These are phyloP conservation scores for Galaxias olidus DNA, from an alignment of 2,797 vertebrate genomes.

Conservation along the genomic window DNA sequence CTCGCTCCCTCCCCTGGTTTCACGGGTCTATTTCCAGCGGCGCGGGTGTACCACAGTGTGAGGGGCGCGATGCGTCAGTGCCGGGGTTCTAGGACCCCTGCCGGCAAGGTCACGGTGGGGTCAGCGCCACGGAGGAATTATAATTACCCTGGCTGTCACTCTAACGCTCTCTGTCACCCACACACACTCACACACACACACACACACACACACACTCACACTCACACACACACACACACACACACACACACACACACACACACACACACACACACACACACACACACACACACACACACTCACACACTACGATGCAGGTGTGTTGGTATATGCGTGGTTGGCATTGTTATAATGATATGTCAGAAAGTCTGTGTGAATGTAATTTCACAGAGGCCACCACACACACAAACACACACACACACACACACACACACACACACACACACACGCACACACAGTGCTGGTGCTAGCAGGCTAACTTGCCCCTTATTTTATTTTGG, in stretches of 20 bases:
- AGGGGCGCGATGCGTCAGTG: slow-evolving; percentile 41
- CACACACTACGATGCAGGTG: background rate
- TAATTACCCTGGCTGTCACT: slow-evolving; percentile 72
- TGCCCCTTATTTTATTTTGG: slow-evolving; percentile 11
- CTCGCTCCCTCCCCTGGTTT: slow-evolving; percentile 5
- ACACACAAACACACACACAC: too few relatives aligned
- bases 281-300: background rate
- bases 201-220: slow-evolving; percentile 21
- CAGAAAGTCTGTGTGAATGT: slow-evolving; percentile 15
- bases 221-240: slow-evolving; percentile 22
- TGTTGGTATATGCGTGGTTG: slow-evolving; percentile 16
- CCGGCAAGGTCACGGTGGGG: slow-evolving; percentile 55
- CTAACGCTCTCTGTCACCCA: slow-evolving; percentile 4
- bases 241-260: slow-evolving; percentile 10
- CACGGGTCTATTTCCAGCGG: slow-evolving; percentile 45
- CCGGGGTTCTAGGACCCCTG: slow-evolving; percentile 50
- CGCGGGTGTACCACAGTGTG: slow-evolving; percentile 26
- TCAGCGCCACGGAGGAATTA: slow-evolving; percentile 61
- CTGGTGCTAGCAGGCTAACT: slow-evolving; percentile 5
- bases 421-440: background rate
- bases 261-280: slow-evolving; percentile 7
- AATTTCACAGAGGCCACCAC: background rate
- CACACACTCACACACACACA: background rate
- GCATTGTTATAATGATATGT: slow-evolving; percentile 25
- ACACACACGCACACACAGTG: background rate